A percentile compares a stretch with the other conserved stretches of the same genome.
These are phyloP conservation scores for Ptychochromis oligacanthus DNA, from an alignment of 2,113 vertebrate species.

Conservation along the genomic window DNA sequence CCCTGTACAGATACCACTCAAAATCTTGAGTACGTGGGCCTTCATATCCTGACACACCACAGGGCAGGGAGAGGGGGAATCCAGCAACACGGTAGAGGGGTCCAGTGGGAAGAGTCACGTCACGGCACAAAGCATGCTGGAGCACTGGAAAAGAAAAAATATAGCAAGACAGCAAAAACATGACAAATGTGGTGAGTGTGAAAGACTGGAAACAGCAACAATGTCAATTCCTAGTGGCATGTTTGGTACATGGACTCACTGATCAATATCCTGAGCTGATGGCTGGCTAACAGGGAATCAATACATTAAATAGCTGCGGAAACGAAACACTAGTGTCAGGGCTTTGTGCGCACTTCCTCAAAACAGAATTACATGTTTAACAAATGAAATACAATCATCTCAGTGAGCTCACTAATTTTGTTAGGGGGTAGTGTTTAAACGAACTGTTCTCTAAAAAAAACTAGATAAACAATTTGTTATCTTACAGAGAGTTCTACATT, in stretches of 20 bases:
- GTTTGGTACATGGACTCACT: background rate
- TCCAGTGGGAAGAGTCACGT: conserved; percentile 83
- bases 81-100: conserved; percentile 86
- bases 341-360: background rate
- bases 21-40: conserved; percentile 87
- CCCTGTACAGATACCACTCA: conserved; percentile 87
- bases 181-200: background rate
- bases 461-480: no score
- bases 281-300: conserved; percentile 39
- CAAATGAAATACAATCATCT: background rate
- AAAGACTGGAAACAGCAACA: background rate
- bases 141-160: conserved; percentile 49
- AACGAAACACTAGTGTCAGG: conserved; percentile 10
- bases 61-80: conserved; percentile 83
- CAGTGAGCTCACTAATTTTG: background rate
- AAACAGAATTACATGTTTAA: background rate
- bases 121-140: conserved; percentile 72
- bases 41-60: conserved; percentile 82
- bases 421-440: background rate
- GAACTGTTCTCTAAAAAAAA: background rate
- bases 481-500: background rate
- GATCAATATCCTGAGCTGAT: conserved; percentile 54
- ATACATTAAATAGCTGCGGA: conserved; percentile 38
- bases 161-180: background rate
- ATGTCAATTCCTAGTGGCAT: background rate